These are phyloP conservation scores for Ardeotis arabs DNA, from an alignment of 2,113 vertebrate genomes.

Conservation along the genomic window DNA sequence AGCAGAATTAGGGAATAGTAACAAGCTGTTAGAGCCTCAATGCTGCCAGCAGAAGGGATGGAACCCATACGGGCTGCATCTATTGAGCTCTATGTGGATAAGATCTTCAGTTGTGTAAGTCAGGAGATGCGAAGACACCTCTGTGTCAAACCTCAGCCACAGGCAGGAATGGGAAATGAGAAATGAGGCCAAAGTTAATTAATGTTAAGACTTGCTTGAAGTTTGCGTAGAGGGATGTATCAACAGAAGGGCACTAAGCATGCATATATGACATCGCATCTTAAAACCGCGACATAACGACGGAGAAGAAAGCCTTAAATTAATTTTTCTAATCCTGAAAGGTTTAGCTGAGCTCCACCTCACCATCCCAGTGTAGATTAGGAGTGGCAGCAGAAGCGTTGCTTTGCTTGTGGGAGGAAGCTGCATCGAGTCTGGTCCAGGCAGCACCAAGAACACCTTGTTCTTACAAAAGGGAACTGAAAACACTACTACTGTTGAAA, in stretches of 20 bases:
- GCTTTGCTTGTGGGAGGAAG: background rate
- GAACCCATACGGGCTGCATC: rapidly evolving
- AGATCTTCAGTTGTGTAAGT: background rate
- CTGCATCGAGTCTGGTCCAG: background rate
- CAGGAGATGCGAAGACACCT: background rate
- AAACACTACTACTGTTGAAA: background rate
- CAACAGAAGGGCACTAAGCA: background rate
- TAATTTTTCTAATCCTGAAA: background rate
- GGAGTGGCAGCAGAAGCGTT: background rate
- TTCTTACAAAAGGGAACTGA: background rate
- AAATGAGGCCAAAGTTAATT: background rate
- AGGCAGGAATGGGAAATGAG: background rate
- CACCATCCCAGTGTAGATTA: rapidly evolving
- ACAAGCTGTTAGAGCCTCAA: background rate
- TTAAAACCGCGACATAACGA: background rate
- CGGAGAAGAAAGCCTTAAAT: background rate
- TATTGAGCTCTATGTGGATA: rapidly evolving
- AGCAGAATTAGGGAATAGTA: background rate
- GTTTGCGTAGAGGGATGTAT: background rate
- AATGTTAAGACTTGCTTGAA: background rate
- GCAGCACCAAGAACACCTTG: background rate
- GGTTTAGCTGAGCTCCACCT: background rate
- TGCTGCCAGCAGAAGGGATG: background rate
- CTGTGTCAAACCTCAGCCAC: background rate
- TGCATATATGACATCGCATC: rapidly evolving